Percentiles rank a stretch among this genome's conserved stretches.
Conservation (phyloP, 2,113 vertebrate genomes). For the Sinocyclocheilus anophthalmus region DNA sequence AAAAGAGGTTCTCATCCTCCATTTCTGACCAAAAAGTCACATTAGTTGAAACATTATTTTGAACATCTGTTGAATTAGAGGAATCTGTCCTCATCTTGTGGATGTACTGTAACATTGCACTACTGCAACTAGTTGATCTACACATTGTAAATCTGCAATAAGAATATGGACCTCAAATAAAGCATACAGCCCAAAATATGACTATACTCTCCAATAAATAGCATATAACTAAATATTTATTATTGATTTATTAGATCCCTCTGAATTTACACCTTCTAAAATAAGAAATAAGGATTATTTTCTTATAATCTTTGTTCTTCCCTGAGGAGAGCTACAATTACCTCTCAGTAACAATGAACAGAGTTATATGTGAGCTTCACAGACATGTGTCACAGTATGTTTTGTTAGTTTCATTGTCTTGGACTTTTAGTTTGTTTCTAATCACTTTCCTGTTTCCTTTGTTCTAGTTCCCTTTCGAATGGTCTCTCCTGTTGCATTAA, state of each 20-base stretch:
- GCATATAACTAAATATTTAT: neutral
- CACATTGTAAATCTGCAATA: neutral
- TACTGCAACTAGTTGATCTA: neutral
- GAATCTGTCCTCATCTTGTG: slow-evolving; percentile 2
- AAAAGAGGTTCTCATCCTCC: neutral
- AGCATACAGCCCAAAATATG: neutral
- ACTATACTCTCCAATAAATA: neutral
- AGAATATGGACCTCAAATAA: neutral
- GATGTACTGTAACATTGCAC: neutral
- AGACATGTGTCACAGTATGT: too few relatives aligned
- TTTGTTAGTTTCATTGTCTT: too few relatives aligned
- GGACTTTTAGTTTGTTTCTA: too few relatives aligned
- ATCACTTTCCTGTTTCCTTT: too few relatives aligned
- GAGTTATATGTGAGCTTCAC: too few relatives aligned
- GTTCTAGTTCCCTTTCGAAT: too few relatives aligned
- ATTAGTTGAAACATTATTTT: neutral
- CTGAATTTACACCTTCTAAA: neutral
- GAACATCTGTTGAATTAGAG: neutral
- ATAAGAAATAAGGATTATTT: neutral
- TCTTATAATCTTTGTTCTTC: neutral
- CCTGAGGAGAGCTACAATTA: too few relatives aligned
- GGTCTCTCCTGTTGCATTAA: too few relatives aligned
- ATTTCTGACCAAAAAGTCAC: neutral
- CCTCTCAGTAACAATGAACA: too few relatives aligned
- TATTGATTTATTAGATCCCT: neutral